Evolutionary conservation across 2,113 vertebrate genomes (phyloP).

Genomic region (Procavia capensis): DNA sequence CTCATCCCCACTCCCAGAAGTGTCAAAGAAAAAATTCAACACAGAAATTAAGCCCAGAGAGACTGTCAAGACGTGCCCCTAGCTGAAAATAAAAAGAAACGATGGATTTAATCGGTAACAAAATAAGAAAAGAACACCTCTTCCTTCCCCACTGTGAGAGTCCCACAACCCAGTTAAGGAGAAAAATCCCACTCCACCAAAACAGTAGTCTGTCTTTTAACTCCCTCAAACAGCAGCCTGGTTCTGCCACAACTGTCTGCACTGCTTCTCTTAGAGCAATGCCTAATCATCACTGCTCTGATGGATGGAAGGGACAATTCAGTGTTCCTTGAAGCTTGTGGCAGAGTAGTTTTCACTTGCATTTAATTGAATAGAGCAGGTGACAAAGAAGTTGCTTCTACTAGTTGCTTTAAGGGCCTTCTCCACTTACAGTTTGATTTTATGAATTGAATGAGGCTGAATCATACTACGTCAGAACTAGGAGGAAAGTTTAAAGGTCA

Average conservation of each 20-base stretch:
- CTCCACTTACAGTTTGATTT: slow-evolving; percentile 39
- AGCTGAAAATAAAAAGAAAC: background rate
- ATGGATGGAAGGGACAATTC: background rate
- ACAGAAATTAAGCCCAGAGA: background rate
- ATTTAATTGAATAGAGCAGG: slow-evolving; percentile 11
- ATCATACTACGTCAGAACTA: background rate
- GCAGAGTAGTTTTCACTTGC: slow-evolving; percentile 10
- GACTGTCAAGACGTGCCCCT: background rate
- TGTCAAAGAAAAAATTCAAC: background rate
- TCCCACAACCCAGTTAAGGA: background rate
- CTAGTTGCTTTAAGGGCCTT: background rate
- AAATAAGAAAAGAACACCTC: background rate
- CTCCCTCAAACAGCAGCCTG: background rate
- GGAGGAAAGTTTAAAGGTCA: background rate
- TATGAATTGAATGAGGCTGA: slow-evolving; percentile 22
- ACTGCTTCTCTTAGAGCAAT: background rate
- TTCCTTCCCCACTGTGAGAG: background rate
- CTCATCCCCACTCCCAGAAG: background rate
- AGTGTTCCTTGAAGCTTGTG: background rate
- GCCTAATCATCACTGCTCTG: background rate
- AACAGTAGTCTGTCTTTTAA: background rate
- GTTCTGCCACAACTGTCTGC: background rate
- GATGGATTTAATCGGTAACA: too few relatives aligned
- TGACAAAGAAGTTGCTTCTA: background rate
- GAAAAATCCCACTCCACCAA: background rate